phyloP scores from a whole-genome alignment of 2,113 vertebrate species.

The Myotis davidii region DNA sequence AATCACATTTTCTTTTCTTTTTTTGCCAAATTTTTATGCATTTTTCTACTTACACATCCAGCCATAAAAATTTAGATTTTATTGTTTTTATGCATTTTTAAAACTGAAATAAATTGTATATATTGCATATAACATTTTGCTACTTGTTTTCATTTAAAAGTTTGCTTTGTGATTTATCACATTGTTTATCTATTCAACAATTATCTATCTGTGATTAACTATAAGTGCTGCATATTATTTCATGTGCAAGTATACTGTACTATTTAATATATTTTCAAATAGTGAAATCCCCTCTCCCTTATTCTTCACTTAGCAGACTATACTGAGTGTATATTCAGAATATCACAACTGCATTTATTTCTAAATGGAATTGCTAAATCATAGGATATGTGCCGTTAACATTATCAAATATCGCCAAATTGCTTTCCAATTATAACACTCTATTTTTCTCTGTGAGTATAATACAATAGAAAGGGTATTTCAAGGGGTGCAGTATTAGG shows the following conservation, averaged over 20 bases:
- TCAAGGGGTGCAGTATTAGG: neutral
- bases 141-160: neutral
- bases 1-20: neutral
- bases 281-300: neutral
- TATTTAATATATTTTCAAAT: neutral
- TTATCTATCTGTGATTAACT: neutral
- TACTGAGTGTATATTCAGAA: neutral
- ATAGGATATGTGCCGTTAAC: neutral
- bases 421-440: neutral
- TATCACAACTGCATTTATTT: neutral
- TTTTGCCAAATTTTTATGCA: neutral
- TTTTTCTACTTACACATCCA: neutral
- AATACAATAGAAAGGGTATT: neutral
- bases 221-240: neutral
- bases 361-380: neutral
- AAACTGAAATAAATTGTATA: neutral
- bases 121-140: neutral
- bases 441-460: neutral
- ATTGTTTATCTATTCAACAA: neutral
- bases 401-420: neutral
- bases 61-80: neutral
- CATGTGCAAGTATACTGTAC: neutral
- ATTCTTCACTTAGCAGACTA: neutral
- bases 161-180: slow-evolving; percentile 17
- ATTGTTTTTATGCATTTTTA: neutral